Base-by-base conservation (phyloP, 2,113 vertebrate genomes). In the Chloropsis cyanopogon region DNA sequence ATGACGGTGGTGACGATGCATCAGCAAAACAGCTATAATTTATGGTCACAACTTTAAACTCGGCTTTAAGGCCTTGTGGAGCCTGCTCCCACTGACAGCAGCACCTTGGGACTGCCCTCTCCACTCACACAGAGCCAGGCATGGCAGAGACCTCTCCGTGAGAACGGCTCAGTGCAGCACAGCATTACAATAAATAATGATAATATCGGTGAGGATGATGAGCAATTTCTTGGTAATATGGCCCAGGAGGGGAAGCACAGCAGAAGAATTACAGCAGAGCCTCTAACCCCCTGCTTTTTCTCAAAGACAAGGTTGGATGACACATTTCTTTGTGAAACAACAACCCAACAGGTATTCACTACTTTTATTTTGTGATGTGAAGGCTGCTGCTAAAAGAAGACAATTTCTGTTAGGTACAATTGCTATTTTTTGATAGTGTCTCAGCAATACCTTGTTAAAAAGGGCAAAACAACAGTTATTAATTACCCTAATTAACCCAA, bases 401-500 rank as follows among this genome's bases (percentile, higher is more conserved):
- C 66, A 88, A 71, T 79, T 92, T 84, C 75, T 71, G 76, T 75
- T 68, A 90, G 82, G 89, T 93, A 93, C 79, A 73, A 94, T 82
- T 94, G 81, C 81, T 92, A 64, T 59, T 96, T 96, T 98, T 98
- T 96, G 46, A 96, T 95, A 96, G 90, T 39, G 78, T 75, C 95
- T 95, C 95, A 75, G 94, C 82, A 97, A 97, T 97, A 97, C 90
- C 97, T 98, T 96, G 93, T 97, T 95, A 88, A 97, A 97, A 91
- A 96, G 97, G 95, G 82, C 93, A 97, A 97, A 98, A 97, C 97
- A 97, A 95, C 95, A 97, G 94, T 97, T 98, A 98, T 98, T 98
- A 98, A 99, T 99, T 99, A 98, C 97, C 96, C 96, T 98, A 98
- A 99, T 99, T 98, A 98, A 98, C 98, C 98, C 97, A 97, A 98